Evolutionary conservation across 2,797 vertebrate genomes (phyloP).

Genomic region (Cossypha dichroa): DNA sequence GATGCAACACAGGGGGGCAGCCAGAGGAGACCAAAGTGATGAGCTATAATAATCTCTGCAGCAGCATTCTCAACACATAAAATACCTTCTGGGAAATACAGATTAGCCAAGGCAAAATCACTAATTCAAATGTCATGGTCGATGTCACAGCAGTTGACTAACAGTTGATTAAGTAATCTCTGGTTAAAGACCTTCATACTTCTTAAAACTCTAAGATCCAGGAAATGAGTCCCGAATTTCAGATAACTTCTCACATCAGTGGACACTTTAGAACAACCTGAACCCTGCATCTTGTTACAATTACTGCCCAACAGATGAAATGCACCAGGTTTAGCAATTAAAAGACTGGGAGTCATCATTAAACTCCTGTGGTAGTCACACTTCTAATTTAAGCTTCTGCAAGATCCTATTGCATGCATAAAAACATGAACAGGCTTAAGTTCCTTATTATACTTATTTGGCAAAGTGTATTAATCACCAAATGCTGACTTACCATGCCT

Average conservation of each 20-base stretch:
- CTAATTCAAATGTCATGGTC: not conserved
- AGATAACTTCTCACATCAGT: not conserved
- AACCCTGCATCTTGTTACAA: not conserved
- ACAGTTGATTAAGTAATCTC: not conserved
- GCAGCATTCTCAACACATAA: not conserved
- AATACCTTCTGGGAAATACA: not conserved
- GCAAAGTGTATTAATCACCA: not conserved
- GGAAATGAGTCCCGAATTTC: not conserved
- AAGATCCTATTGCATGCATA: slow-evolving; percentile 7
- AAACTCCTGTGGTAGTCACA: not conserved
- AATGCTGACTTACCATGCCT: not conserved
- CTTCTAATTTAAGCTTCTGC: not conserved
- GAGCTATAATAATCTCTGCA: not conserved
- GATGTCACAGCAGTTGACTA: not conserved
- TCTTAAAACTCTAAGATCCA: not conserved
- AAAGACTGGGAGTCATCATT: not conserved
- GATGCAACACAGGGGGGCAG: not conserved
- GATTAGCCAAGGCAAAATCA: not conserved
- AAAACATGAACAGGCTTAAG: slow-evolving; percentile 1
- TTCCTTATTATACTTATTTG: not conserved
- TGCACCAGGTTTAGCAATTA: not conserved
- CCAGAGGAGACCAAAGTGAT: not conserved
- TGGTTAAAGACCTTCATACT: not conserved
- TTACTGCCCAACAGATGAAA: not conserved
- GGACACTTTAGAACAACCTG: not conserved